Evolutionary conservation across 2,113 vertebrate genomes (phyloP).

Genomic region (Lipotes vexillifer): DNA sequence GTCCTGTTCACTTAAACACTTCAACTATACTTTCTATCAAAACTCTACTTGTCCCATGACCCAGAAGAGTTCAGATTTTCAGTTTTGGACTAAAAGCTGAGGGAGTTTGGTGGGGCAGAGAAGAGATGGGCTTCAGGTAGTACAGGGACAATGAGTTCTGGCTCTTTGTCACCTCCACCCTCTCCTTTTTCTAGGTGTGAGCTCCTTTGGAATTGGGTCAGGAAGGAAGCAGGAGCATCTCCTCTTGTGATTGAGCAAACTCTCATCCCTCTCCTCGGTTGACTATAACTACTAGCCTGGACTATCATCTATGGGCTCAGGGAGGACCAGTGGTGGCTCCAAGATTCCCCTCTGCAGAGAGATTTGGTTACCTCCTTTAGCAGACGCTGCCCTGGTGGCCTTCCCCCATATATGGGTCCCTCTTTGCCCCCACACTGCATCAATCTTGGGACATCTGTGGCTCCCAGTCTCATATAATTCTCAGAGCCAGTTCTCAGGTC

Average conservation of each 20-base stretch:
- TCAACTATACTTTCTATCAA: neutral
- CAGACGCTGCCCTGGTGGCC: neutral
- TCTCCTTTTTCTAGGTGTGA: neutral
- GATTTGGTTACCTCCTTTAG: neutral
- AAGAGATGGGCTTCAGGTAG: too few species aligned
- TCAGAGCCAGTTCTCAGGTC: neutral
- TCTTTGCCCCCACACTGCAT: neutral
- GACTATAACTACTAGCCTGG: neutral
- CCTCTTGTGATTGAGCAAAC: neutral
- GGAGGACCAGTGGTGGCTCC: neutral
- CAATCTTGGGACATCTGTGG: neutral
- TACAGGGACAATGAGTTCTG: neutral
- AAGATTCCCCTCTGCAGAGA: neutral
- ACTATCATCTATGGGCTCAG: neutral
- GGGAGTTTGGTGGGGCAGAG: neutral
- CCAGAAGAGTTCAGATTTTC: neutral
- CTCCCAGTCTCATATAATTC: neutral
- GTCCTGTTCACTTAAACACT: neutral
- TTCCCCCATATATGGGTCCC: neutral
- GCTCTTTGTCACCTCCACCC: neutral
- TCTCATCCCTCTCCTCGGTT: rapidly evolving
- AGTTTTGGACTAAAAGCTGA: neutral
- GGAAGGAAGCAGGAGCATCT: neutral
- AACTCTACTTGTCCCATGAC: neutral
- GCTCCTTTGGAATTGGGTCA: neutral